A percentile compares a stretch with the other conserved stretches of the same genome.
Conservation (phyloP, 2,113 vertebrate species). For the Alaudala cheleensis region DNA sequence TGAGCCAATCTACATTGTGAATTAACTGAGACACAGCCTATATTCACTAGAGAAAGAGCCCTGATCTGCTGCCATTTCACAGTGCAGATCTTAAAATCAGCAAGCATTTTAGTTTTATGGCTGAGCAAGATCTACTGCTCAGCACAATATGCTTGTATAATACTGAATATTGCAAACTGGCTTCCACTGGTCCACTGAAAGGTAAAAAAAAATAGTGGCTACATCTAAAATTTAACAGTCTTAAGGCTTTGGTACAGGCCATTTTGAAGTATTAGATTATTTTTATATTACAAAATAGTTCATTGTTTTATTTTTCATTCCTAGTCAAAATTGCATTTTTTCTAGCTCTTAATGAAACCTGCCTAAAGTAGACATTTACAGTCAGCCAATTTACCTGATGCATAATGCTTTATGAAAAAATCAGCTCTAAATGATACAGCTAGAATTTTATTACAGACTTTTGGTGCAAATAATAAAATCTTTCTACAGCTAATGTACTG, state of each 20-base stretch:
- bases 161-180: neutral
- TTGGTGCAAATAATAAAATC: slow-evolving; percentile 63
- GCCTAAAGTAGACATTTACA: slow-evolving; percentile 69
- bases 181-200: neutral
- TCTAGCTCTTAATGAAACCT: slow-evolving; percentile 52
- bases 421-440: slow-evolving; percentile 58
- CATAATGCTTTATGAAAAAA: slow-evolving; percentile 69
- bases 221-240: neutral
- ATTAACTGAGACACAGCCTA: neutral
- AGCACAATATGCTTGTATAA: neutral
- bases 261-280: neutral
- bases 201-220: neutral
- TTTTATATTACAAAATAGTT: neutral
- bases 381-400: slow-evolving; percentile 71
- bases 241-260: neutral
- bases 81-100: slow-evolving; percentile 12
- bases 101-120: slow-evolving; percentile 11
- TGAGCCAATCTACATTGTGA: neutral
- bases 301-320: slow-evolving; percentile 14
- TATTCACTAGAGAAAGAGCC: neutral
- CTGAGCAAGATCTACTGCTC: slow-evolving; percentile 14
- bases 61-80: slow-evolving; percentile 14
- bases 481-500: slow-evolving; percentile 70
- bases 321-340: slow-evolving; percentile 55
- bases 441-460: slow-evolving; percentile 63